Percentiles rank a stretch among this genome's conserved stretches.
Conservation (phyloP, 1,140 invertebrate genomes). For the Dinoponera quadriceps region DNA sequence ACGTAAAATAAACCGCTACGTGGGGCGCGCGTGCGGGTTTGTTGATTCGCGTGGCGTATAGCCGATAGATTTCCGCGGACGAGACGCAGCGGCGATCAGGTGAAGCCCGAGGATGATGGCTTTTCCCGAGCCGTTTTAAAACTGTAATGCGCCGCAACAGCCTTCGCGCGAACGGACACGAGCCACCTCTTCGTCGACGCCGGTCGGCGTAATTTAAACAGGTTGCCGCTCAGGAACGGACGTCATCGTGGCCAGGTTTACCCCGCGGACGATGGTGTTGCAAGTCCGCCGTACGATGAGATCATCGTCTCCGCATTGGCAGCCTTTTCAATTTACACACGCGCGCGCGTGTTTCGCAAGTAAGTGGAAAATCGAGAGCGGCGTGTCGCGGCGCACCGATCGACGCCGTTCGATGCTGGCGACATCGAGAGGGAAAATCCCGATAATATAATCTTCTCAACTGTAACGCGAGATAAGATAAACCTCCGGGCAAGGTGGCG, state of each 20-base stretch:
- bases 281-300: background rate
- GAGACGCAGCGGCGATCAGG: background rate
- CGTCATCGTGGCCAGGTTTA: conserved; percentile 4
- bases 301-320: background rate
- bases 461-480: background rate
- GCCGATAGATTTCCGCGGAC: background rate
- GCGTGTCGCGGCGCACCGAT: background rate
- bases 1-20: conserved; percentile 10
- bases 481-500: background rate
- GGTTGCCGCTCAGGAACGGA: conserved; percentile 23
- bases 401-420: background rate
- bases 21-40: background rate
- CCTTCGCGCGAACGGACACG: conserved; percentile 3
- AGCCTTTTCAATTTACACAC: background rate
- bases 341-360: background rate
- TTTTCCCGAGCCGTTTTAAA: conserved; percentile 34
- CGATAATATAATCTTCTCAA: background rate
- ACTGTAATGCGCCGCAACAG: background rate
- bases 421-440: background rate
- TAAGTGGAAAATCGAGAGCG: background rate
- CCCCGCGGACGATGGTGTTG: background rate
- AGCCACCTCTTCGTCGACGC: conserved; percentile 22
- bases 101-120: background rate
- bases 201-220: conserved; percentile 24
- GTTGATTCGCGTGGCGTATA: background rate